Percentiles rank a stretch among this genome's conserved stretches.
phyloP scores from a whole-genome alignment of 2,888 invertebrate genomes.

The Cheilosia grossa region DNA sequence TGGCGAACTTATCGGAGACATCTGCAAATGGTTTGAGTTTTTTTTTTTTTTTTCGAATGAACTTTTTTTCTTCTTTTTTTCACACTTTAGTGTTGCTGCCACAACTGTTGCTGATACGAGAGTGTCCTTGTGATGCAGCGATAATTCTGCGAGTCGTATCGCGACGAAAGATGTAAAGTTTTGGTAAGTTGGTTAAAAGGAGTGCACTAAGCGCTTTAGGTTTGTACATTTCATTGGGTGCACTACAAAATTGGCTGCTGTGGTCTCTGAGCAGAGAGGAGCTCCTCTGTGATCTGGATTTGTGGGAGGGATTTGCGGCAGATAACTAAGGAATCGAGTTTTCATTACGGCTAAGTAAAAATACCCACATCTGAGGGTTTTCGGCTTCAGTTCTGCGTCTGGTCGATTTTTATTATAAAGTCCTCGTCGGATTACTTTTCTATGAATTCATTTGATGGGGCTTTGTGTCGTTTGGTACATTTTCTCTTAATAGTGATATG shows the following conservation, averaged over 20 bases:
- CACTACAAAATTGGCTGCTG: not conserved
- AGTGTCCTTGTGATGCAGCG: slow-evolving; percentile 28
- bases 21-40: slow-evolving; percentile 39
- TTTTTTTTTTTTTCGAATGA: not conserved
- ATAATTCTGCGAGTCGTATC: slow-evolving; percentile 46
- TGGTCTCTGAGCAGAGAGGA: not conserved
- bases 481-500: too few species aligned
- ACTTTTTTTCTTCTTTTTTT: slow-evolving; percentile 36
- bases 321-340: too few species aligned
- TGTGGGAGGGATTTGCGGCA: too few species aligned
- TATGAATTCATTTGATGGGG: too few species aligned
- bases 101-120: slow-evolving; percentile 42
- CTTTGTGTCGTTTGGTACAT: too few species aligned
- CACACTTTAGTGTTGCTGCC: slow-evolving; percentile 33
- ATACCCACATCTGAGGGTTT: too few species aligned
- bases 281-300: too few species aligned
- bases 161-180: slow-evolving; percentile 46
- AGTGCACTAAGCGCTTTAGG: slow-evolving; percentile 13
- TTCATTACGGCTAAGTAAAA: too few species aligned
- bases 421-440: too few species aligned
- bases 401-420: too few species aligned
- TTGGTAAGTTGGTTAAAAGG: not conserved
- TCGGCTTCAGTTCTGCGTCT: too few species aligned
- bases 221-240: not conserved
- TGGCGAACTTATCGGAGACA: slow-evolving; percentile 46